These are phyloP conservation scores for Tragelaphus buxtoni DNA, from an alignment of 2,113 vertebrate species.

Conservation along the genomic window DNA sequence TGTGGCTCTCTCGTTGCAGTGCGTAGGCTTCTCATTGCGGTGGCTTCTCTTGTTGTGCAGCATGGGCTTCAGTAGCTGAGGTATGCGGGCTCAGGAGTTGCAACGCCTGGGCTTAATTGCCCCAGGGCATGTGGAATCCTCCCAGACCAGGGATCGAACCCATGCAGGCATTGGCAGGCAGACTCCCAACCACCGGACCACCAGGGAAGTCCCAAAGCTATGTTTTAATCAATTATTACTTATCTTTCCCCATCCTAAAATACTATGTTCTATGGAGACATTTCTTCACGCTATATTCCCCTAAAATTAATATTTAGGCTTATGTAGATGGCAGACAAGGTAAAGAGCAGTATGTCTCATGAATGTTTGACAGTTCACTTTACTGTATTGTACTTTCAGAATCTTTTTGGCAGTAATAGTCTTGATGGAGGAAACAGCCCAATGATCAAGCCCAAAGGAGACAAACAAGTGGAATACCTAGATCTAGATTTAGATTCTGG, in stretches of 20 bases:
- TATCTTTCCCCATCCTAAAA: not conserved
- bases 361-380: not conserved
- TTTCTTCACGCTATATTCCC: not conserved
- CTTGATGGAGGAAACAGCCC: conserved; percentile 93
- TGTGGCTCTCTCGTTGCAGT: not conserved
- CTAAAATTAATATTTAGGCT: conserved; percentile 17
- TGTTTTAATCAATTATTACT: not conserved
- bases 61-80: not conserved
- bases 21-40: not conserved
- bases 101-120: not conserved
- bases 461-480: conserved; percentile 98
- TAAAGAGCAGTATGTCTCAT: not conserved
- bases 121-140: not conserved
- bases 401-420: conserved; percentile 83
- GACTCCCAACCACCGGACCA: not conserved
- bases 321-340: not conserved
- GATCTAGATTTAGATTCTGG: conserved; percentile 95
- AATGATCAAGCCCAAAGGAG: conserved; percentile 94
- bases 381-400: conserved; percentile 75
- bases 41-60: not conserved
- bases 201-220: not conserved
- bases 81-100: not conserved
- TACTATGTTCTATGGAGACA: conserved; percentile 28
- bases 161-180: not conserved
- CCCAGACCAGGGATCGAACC: not conserved